Conservation (phyloP, 2,888 invertebrate species). For the Harmothoe impar region DNA sequence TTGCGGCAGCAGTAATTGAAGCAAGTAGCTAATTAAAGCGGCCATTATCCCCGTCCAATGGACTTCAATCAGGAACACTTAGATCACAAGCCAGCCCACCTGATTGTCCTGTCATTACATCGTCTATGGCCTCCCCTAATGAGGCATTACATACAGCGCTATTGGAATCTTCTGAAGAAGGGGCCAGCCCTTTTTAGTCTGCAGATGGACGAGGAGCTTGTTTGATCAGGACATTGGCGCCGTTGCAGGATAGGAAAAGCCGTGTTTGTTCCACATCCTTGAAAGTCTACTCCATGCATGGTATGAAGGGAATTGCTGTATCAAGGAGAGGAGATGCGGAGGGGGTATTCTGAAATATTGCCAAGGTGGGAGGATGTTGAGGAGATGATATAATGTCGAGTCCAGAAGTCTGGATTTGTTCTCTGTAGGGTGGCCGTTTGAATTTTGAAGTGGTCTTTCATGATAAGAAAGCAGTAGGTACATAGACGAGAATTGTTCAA, state of each 20-base stretch:
- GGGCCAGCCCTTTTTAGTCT: conserved; percentile 11
- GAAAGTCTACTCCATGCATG: background rate
- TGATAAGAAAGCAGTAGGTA: too few relatives aligned
- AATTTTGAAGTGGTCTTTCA: too few relatives aligned
- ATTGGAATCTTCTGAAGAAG: conserved; percentile 29
- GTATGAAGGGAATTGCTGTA: too few relatives aligned
- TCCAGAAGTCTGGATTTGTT: too few relatives aligned
- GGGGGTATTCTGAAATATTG: too few relatives aligned
- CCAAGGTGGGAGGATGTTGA: too few relatives aligned
- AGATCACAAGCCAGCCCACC: background rate
- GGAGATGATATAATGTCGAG: too few relatives aligned
- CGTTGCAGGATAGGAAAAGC: background rate
- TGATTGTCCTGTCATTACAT: conserved; percentile 16
- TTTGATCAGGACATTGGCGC: background rate
- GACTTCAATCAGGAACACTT: conserved; percentile 4
- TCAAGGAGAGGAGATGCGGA: too few relatives aligned
- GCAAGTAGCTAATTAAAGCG: conserved; percentile 26
- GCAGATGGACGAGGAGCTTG: background rate
- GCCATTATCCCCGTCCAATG: conserved; percentile 21
- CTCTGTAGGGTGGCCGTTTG: too few relatives aligned
- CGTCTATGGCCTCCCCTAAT: background rate
- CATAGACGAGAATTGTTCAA: too few relatives aligned
- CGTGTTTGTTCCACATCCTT: background rate
- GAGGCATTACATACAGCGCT: conserved; percentile 24
- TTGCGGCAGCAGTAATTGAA: background rate